Conservation (phyloP, 2,797 vertebrate species). For the Arvicola amphibius region DNA sequence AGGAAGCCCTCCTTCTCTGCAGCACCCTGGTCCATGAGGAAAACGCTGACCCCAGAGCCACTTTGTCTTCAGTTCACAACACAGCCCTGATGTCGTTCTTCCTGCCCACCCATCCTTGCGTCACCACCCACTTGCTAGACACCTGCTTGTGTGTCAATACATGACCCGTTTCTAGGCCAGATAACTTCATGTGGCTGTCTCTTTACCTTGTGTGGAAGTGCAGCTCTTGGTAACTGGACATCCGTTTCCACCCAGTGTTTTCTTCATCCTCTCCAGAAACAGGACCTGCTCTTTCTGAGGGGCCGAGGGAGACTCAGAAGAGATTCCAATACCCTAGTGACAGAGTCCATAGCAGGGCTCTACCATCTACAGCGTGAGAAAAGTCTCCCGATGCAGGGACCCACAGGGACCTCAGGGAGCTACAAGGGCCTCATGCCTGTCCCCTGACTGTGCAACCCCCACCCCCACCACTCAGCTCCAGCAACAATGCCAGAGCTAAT, state of each 20-base stretch:
- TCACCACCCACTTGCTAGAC: fast-evolving
- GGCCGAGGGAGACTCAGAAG: neutral
- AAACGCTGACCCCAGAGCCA: neutral
- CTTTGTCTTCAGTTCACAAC: neutral
- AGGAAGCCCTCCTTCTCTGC: neutral
- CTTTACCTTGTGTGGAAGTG: neutral
- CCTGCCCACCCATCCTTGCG: neutral
- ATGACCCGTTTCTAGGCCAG: neutral
- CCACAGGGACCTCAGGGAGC: neutral
- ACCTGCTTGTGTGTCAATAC: too few relatives aligned
- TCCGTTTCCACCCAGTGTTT: neutral
- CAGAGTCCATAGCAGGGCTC: neutral
- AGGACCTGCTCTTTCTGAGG: neutral
- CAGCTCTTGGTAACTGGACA: neutral
- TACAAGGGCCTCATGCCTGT: neutral
- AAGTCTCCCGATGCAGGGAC: neutral
- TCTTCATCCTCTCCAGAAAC: neutral
- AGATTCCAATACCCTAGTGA: neutral
- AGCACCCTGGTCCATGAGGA: neutral
- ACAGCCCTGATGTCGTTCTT: neutral
- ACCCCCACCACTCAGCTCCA: neutral
- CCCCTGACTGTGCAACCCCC: neutral
- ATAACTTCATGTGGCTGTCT: neutral
- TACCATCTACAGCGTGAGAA: neutral
- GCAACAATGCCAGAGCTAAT: conserved; percentile 66